These are phyloP conservation scores for Pelusios castaneus DNA, from an alignment of 2,113 vertebrate species.

Conservation along the genomic window DNA sequence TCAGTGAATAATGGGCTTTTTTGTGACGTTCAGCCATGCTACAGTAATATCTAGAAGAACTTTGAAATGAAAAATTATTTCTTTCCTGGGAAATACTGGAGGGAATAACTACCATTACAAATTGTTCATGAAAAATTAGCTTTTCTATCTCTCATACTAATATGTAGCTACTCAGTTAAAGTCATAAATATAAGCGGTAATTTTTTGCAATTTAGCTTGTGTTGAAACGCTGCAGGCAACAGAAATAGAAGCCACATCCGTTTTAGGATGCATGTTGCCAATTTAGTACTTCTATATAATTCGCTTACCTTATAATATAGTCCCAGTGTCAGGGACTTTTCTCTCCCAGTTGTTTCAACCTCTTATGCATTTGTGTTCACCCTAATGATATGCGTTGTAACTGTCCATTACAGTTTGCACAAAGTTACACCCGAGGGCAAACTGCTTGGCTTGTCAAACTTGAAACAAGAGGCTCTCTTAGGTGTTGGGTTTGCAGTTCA, in stretches of 20 bases:
- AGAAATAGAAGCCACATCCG: background rate
- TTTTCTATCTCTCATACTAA: constrained; percentile 43
- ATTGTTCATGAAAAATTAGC: constrained; percentile 53
- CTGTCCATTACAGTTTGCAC: fast-evolving
- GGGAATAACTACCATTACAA: constrained; percentile 53
- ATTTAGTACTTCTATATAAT: background rate
- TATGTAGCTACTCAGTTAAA: constrained; percentile 60
- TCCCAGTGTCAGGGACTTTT: background rate
- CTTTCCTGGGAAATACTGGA: constrained; percentile 37
- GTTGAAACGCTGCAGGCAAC: constrained; percentile 14
- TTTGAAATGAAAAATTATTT: constrained; percentile 45
- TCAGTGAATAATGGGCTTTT: background rate
- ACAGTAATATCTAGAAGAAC: constrained; percentile 25
- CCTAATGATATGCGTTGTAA: background rate
- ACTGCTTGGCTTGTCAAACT: background rate
- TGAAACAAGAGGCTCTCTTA: background rate
- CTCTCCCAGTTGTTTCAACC: background rate
- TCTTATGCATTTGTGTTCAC: background rate
- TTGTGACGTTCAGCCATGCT: constrained; percentile 2
- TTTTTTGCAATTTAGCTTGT: constrained; percentile 40
- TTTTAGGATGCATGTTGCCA: background rate
- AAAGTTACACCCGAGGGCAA: background rate
- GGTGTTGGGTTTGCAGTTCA: background rate
- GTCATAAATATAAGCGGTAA: background rate
- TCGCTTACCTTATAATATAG: background rate